A percentile compares a stretch with the other conserved stretches of the same genome.
Conservation (phyloP, 2,888 invertebrate genomes). For the Erebia palarica region DNA sequence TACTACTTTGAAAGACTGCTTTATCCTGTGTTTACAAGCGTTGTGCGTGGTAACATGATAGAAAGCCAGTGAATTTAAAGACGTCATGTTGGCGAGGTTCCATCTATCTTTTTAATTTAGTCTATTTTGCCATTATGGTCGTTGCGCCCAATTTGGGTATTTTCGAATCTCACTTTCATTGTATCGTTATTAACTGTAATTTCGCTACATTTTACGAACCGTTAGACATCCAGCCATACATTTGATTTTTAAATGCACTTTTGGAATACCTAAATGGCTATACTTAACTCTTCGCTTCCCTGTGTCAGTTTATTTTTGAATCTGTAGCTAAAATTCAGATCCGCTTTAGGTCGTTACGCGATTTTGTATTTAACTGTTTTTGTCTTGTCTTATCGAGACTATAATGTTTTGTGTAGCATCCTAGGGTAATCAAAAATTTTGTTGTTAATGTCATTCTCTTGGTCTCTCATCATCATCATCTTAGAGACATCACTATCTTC, state of each 20-base stretch:
- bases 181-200: constrained; percentile 70
- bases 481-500: no score
- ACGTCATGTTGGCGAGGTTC: no score
- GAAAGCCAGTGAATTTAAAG: no score
- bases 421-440: no score
- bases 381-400: background rate
- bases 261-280: constrained; percentile 4
- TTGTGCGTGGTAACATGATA: no score
- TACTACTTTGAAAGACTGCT: no score
- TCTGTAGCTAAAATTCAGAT: background rate
- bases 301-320: background rate
- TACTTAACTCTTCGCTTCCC: background rate
- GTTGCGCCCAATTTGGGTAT: constrained; percentile 60
- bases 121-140: constrained; percentile 19
- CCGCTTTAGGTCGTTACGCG: background rate
- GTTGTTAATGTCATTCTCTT: no score
- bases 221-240: constrained; percentile 53
- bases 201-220: constrained; percentile 69
- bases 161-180: constrained; percentile 56
- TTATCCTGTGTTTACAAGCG: no score
- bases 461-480: no score
- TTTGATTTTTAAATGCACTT: constrained; percentile 27
- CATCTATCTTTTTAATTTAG: constrained; percentile 8
- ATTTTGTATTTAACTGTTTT: background rate
- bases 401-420: no score